Percentiles rank a stretch among this genome's conserved stretches.
Conservation (phyloP, 2,797 vertebrate genomes). For the Oreonectes daqikongensis region DNA sequence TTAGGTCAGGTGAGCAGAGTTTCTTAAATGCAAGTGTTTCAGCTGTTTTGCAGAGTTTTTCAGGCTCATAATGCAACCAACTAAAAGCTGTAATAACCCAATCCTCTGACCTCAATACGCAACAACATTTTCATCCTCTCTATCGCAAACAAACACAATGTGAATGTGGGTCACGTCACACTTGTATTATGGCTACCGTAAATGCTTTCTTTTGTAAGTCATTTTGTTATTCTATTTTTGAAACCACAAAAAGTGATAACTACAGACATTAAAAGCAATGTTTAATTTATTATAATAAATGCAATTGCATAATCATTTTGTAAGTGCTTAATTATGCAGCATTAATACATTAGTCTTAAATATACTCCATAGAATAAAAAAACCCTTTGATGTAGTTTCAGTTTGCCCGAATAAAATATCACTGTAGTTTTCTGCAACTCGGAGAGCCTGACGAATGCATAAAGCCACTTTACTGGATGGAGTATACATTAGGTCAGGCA, state of each 20-base stretch:
- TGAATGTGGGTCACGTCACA: neutral
- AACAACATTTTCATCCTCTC: neutral
- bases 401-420: neutral
- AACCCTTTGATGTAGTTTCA: neutral
- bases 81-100: neutral
- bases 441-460: neutral
- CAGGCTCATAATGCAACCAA: neutral
- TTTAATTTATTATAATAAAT: constrained; percentile 3
- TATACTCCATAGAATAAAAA: neutral
- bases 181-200: neutral
- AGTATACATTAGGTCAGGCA: neutral
- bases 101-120: neutral
- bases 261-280: neutral
- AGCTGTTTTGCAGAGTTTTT: neutral
- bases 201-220: neutral
- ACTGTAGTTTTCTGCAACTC: neutral
- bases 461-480: neutral
- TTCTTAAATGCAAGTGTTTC: neutral
- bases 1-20: too few relatives aligned
- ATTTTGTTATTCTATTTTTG: neutral
- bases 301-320: neutral
- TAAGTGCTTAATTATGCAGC: neutral
- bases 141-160: too few relatives aligned
- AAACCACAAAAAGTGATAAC: neutral
- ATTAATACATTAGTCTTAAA: neutral